These are phyloP conservation scores for Sericinus montela DNA, from an alignment of 2,888 invertebrate genomes.

Conservation along the genomic window DNA sequence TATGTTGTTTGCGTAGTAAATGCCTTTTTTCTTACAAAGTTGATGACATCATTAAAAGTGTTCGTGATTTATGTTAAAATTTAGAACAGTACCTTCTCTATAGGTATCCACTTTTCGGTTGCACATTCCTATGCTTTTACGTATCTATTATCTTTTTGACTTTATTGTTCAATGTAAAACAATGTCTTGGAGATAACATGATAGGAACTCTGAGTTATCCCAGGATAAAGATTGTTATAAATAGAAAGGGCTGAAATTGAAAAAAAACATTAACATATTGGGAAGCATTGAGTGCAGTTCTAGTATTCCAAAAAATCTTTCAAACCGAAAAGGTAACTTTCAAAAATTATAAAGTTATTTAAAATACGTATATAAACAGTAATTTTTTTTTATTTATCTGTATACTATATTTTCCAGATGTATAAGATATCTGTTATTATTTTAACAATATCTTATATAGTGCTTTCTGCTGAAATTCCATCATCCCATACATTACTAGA, in stretches of 20 bases:
- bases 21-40: no score
- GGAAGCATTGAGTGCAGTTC: constrained; percentile 1
- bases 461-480: constrained; percentile 50
- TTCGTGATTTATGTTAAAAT: neutral
- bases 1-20: no score
- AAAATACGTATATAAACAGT: no score
- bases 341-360: no score
- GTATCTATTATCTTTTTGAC: constrained; percentile 39
- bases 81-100: neutral
- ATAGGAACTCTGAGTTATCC: constrained; percentile 28
- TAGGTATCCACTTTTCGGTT: constrained; percentile 11
- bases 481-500: constrained; percentile 36
- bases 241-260: constrained; percentile 33
- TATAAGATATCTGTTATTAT: constrained; percentile 34
- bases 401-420: constrained; percentile 47
- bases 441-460: constrained; percentile 32
- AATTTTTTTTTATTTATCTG: no score
- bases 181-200: constrained; percentile 47
- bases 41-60: no score
- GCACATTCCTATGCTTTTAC: constrained; percentile 58
- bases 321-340: constrained; percentile 11
- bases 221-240: constrained; percentile 40
- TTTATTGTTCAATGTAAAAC: constrained; percentile 41
- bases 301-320: no score
- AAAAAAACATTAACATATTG: constrained; percentile 16